Conservation (phyloP, 2,797 vertebrate species). For the Epinephelus awoara region DNA sequence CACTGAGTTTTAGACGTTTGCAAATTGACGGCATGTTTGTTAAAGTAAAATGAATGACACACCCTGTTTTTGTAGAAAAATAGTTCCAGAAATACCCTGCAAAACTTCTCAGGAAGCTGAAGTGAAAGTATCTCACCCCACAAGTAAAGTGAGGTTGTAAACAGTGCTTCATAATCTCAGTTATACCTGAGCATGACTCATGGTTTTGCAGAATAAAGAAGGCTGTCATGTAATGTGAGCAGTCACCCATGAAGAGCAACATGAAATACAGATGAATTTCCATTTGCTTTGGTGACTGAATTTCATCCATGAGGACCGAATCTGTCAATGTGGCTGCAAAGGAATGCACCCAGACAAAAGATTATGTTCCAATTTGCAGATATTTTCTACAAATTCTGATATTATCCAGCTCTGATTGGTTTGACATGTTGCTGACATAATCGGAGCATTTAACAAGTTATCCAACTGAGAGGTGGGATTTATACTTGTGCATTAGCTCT, state of each 20-base stretch:
- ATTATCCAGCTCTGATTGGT: background rate
- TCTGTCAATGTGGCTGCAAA: background rate
- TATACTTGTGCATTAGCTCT: no score
- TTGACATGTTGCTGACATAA: background rate
- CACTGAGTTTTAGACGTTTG: background rate
- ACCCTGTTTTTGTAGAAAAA: background rate
- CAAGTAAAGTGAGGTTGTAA: background rate
- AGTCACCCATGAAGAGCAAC: background rate
- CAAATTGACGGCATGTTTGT: no score
- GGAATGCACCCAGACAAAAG: background rate
- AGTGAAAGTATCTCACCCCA: background rate
- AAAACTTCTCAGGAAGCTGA: background rate
- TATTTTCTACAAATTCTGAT: background rate
- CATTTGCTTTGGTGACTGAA: background rate
- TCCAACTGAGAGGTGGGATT: no score
- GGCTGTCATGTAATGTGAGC: background rate
- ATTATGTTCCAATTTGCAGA: background rate
- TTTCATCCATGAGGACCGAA: background rate
- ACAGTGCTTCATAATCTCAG: background rate
- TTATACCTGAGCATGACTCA: background rate
- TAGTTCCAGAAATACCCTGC: background rate
- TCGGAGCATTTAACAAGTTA: background rate
- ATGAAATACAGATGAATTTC: slow-evolving; percentile 13
- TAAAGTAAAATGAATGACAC: background rate
- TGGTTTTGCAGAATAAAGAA: background rate